These are phyloP conservation scores for Aptenodytes patagonicus DNA, from an alignment of 2,113 vertebrate species.

Conservation along the genomic window DNA sequence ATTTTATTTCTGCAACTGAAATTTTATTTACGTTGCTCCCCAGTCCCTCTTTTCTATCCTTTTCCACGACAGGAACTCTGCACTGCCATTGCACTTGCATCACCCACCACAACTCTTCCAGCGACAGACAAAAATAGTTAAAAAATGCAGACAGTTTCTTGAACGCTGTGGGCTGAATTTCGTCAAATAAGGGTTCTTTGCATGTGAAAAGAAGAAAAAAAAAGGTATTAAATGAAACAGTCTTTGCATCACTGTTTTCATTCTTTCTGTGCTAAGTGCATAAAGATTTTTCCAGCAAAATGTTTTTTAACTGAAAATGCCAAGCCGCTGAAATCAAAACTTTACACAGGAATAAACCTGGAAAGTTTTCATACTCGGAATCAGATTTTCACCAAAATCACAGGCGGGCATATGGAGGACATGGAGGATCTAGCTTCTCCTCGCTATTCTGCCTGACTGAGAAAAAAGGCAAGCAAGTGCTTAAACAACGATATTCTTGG, in stretches of 20 bases:
- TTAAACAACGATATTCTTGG: background rate
- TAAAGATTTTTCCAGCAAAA: constrained; percentile 17
- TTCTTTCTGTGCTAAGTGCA: background rate
- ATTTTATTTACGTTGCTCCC: background rate
- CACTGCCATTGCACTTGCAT: background rate
- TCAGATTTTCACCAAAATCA: background rate
- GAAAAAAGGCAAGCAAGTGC: background rate
- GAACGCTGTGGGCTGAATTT: constrained; percentile 34
- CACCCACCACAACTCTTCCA: background rate
- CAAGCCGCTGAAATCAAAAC: background rate
- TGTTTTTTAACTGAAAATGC: background rate
- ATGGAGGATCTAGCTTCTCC: background rate
- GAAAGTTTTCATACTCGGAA: constrained; percentile 19
- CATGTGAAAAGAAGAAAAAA: background rate
- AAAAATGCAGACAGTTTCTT: constrained; percentile 52
- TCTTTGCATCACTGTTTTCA: constrained; percentile 21
- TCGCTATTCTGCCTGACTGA: background rate
- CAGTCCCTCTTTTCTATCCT: background rate
- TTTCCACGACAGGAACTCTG: background rate
- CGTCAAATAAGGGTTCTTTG: background rate
- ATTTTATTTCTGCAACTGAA: background rate
- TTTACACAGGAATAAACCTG: background rate
- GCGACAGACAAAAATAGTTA: constrained; percentile 21
- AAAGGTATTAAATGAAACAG: constrained; percentile 34
- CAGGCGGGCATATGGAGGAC: constrained; percentile 10